Evolutionary conservation across 1,140 invertebrate species (phyloP).

Genomic region (Drosophila dunni): DNA sequence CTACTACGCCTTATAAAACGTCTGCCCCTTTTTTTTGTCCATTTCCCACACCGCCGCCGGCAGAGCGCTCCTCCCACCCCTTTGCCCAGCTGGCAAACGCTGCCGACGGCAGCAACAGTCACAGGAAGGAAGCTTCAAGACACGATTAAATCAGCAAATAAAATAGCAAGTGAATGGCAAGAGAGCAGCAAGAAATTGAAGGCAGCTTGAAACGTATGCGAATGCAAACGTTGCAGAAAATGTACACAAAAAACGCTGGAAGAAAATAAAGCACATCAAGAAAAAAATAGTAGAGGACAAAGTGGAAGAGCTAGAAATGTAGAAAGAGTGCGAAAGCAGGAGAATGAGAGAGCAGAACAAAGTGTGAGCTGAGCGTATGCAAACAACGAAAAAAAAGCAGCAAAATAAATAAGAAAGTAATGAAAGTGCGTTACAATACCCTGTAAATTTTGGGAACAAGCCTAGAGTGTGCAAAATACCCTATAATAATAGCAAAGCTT

Average conservation of each 20-base stretch:
- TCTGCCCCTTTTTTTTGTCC: conserved; percentile 24
- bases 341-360: background rate
- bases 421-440: conserved; percentile 1
- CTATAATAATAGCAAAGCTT: background rate
- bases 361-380: conserved; percentile 41
- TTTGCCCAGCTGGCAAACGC: background rate
- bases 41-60: background rate
- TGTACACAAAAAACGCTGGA: conserved; percentile 3
- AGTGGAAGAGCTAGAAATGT: background rate
- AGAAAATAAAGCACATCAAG: conserved; percentile 7
- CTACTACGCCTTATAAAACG: conserved; percentile 71
- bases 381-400: conserved; percentile 31
- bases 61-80: background rate
- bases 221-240: conserved; percentile 58
- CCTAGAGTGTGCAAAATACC: background rate
- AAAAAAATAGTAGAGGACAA: conserved; percentile 7
- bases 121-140: conserved; percentile 81
- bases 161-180: conserved; percentile 69
- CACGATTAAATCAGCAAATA: conserved; percentile 81
- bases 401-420: conserved; percentile 10
- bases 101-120: conserved; percentile 56
- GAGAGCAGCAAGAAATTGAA: conserved; percentile 57
- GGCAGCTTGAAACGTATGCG: conserved; percentile 43
- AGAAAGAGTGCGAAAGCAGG: background rate
- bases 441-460: no score